Evolutionary conservation across 2,113 vertebrate species (phyloP).

Genomic region (Channa argus): DNA sequence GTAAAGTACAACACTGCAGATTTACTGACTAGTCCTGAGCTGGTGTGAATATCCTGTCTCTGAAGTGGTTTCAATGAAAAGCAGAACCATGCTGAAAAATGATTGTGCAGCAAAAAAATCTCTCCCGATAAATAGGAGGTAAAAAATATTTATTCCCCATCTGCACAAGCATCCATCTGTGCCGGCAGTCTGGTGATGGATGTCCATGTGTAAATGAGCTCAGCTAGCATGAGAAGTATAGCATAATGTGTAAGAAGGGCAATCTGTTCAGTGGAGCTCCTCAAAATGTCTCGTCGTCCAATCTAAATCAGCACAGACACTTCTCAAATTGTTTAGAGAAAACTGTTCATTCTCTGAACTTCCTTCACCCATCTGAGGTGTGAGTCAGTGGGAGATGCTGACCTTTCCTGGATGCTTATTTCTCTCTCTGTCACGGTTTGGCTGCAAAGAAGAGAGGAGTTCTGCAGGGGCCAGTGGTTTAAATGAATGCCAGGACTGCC

Average conservation of each 20-base stretch:
- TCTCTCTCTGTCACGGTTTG: constrained; percentile 22
- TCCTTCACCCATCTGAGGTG: constrained; percentile 28
- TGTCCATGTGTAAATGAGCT: constrained; percentile 55
- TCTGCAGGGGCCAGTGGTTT: constrained; percentile 8
- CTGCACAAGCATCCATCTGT: constrained; percentile 38
- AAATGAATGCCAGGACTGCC: constrained; percentile 30
- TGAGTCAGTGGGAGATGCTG: constrained; percentile 16
- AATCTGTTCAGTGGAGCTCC: constrained; percentile 49
- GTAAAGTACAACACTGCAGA: background rate
- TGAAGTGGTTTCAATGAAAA: constrained; percentile 16
- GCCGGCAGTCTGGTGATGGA: constrained; percentile 44
- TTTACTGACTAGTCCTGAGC: background rate
- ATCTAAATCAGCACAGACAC: constrained; percentile 4
- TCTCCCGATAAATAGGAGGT: constrained; percentile 7
- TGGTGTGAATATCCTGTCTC: background rate
- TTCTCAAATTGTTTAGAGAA: constrained; percentile 10
- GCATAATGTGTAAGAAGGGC: constrained; percentile 22
- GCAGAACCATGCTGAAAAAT: constrained; percentile 7
- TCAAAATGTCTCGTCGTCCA: constrained; percentile 18
- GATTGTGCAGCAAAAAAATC: constrained; percentile 1
- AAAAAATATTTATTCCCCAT: constrained; percentile 28
- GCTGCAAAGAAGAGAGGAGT: constrained; percentile 12
- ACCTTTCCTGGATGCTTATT: constrained; percentile 35
- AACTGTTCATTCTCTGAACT: constrained; percentile 16
- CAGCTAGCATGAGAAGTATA: constrained; percentile 32